Percentiles rank a stretch among this genome's conserved stretches.
These are phyloP conservation scores for Hirudo medicinalis DNA, from an alignment of 1,140 invertebrate species.

Conservation along the genomic window DNA sequence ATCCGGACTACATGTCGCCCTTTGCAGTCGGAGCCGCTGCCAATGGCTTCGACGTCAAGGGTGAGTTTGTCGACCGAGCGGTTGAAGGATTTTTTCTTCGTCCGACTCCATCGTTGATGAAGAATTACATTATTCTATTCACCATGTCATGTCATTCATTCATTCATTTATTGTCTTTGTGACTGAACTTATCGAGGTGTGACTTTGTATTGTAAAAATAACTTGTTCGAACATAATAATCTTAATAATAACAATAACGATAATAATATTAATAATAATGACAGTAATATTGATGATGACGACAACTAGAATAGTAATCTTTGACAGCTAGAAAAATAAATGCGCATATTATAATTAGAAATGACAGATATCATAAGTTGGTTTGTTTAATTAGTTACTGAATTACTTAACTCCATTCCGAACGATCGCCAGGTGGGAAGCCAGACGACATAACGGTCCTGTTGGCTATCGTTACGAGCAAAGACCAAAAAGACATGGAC, in stretches of 20 bases:
- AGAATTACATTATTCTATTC: too few relatives aligned
- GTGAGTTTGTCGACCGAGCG: constrained; percentile 46
- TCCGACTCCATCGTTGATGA: too few relatives aligned
- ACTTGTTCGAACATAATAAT: too few relatives aligned
- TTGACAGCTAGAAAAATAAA: too few relatives aligned
- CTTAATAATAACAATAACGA: too few relatives aligned
- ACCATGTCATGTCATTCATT: too few relatives aligned
- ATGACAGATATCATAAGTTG: neutral
- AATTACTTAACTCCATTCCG: neutral
- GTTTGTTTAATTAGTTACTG: neutral
- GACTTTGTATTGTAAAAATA: too few relatives aligned
- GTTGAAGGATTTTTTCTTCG: neutral
- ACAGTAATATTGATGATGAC: too few relatives aligned
- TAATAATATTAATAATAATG: too few relatives aligned
- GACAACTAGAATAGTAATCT: too few relatives aligned
- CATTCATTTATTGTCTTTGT: too few relatives aligned
- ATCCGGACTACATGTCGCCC: constrained; percentile 83
- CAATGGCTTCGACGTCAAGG: constrained; percentile 81
- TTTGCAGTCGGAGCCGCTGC: constrained; percentile 79
- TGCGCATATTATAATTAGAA: neutral
- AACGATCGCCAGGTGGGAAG: constrained; percentile 67
- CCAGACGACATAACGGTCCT: constrained; percentile 94
- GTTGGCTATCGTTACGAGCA: constrained; percentile 43
- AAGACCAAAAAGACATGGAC: neutral
- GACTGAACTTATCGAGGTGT: too few relatives aligned